Evolutionary conservation across 1,140 invertebrate species (phyloP).

Genomic region (Melitaea cinxia): DNA sequence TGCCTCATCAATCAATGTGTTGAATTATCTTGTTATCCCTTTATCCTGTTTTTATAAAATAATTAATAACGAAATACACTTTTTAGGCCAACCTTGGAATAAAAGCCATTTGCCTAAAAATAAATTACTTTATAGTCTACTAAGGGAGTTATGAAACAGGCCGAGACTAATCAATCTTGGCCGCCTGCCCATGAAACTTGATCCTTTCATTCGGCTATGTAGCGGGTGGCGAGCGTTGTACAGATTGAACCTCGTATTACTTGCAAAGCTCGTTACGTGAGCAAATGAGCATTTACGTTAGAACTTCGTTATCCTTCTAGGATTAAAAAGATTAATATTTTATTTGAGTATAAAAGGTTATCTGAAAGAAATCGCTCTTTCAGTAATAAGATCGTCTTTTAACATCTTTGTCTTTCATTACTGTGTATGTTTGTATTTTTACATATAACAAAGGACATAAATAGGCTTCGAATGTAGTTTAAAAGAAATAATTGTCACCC

Average conservation of each 20-base stretch:
- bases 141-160: conserved; percentile 11
- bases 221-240: not conserved
- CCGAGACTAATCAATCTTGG: conserved; percentile 33
- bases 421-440: too few species aligned
- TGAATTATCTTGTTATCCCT: conserved; percentile 16
- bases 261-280: conserved; percentile 5
- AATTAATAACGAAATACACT: conserved; percentile 2
- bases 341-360: too few species aligned
- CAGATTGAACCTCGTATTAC: conserved; percentile 13
- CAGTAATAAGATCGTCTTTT: too few species aligned
- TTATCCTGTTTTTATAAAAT: conserved; percentile 8
- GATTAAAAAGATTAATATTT: not conserved
- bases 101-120: conserved; percentile 27
- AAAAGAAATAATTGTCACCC: conserved; percentile 3
- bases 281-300: conserved; percentile 3
- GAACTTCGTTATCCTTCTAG: not conserved
- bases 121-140: conserved; percentile 13
- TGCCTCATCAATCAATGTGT: conserved; percentile 15
- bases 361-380: too few species aligned
- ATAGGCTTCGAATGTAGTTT: too few species aligned
- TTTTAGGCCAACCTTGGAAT: conserved; percentile 12
- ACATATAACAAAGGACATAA: too few species aligned
- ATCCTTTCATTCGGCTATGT: conserved; percentile 29
- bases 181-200: conserved; percentile 33
- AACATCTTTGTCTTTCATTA: too few species aligned